These are phyloP conservation scores for Eremophila alpestris DNA, from an alignment of 2,797 vertebrate species.

Conservation along the genomic window DNA sequence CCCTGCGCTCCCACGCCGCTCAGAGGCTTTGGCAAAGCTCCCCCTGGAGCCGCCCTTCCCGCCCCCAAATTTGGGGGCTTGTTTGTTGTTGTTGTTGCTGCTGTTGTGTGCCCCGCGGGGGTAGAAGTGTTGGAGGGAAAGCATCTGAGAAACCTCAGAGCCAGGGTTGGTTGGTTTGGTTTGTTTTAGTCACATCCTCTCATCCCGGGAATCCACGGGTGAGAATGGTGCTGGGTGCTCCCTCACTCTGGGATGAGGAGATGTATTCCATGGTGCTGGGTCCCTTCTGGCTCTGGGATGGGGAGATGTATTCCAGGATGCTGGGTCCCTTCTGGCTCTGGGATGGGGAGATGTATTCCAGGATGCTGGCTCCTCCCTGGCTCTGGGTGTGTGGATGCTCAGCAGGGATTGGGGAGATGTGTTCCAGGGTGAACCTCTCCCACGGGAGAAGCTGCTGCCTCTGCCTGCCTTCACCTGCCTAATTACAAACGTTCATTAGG, in stretches of 20 bases:
- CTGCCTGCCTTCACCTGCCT: neutral
- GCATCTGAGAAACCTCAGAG: fast-evolving
- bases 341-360: too few relatives aligned
- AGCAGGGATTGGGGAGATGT: neutral
- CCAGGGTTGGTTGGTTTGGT: fast-evolving
- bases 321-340: too few relatives aligned
- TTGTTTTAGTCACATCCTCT: fast-evolving
- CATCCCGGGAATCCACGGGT: fast-evolving
- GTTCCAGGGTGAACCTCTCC: neutral
- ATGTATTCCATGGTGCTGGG: neutral
- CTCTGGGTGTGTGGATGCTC: fast-evolving
- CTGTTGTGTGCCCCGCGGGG: fast-evolving
- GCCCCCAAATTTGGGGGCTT: fast-evolving
- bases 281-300: neutral
- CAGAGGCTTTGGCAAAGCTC: fast-evolving
- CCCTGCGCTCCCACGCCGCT: neutral
- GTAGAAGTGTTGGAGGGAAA: fast-evolving
- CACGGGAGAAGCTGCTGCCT: neutral
- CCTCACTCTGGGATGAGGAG: neutral
- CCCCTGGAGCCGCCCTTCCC: neutral
- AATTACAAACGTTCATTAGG: neutral
- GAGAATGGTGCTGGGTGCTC: fast-evolving
- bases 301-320: neutral
- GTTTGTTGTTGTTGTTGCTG: neutral
- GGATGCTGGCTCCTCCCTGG: too few relatives aligned